Conservation (phyloP, 2,113 vertebrate species). For the Tachuris rubrigastra region DNA sequence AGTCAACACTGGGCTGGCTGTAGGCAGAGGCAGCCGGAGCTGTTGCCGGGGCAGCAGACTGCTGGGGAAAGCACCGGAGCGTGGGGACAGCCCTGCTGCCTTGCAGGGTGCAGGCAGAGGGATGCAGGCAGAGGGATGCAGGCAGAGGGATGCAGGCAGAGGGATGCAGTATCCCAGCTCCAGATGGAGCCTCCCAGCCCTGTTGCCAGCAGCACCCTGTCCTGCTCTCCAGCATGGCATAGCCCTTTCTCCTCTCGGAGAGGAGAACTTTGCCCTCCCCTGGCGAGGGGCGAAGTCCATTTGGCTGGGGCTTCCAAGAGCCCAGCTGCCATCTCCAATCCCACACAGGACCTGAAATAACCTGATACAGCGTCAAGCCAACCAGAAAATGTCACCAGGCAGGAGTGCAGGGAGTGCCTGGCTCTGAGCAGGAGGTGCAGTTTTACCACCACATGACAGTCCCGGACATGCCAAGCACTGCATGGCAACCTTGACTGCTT, state of each 20-base stretch:
- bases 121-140: background rate
- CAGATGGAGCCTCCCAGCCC: background rate
- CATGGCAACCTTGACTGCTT: background rate
- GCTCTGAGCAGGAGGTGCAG: background rate
- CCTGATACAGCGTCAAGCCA: background rate
- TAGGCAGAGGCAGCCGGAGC: background rate
- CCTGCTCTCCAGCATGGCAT: rapidly evolving
- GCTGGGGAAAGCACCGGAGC: background rate
- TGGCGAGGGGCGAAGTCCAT: background rate
- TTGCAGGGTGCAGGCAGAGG: background rate
- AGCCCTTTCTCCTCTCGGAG: background rate
- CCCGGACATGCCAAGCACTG: rapidly evolving
- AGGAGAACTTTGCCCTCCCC: background rate
- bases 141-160: background rate
- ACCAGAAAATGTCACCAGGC: background rate
- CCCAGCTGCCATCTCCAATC: background rate
- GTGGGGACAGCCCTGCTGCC: background rate
- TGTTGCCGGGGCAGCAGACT: background rate
- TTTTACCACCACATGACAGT: background rate
- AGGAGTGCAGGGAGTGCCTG: background rate
- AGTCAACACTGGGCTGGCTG: background rate
- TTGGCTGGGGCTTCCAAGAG: background rate
- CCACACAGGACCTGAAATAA: rapidly evolving
- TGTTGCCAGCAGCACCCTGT: background rate
- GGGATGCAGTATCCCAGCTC: background rate